Conservation (phyloP, 2,797 vertebrate species). For the Distichodus sexfasciatus region DNA sequence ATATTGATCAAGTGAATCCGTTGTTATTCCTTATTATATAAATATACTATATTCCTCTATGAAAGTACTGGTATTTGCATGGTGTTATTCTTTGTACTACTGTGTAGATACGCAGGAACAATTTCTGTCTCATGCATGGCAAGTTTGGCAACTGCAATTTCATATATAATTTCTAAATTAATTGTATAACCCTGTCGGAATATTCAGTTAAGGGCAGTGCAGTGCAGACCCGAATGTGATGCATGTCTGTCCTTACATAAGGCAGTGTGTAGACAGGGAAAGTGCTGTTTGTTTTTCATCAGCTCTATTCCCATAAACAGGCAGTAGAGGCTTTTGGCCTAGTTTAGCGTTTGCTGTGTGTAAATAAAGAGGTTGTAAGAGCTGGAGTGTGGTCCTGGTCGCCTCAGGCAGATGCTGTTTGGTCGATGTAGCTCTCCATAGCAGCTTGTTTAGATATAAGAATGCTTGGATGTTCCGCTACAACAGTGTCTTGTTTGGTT, state of each 20-base stretch:
- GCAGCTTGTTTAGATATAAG: slow-evolving; percentile 6
- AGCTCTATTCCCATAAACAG: slow-evolving; percentile 40
- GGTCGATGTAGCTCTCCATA: slow-evolving; percentile 6
- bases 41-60: too few species aligned
- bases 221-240: neutral
- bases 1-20: too few species aligned
- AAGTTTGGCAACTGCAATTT: too few species aligned
- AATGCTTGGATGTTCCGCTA: neutral
- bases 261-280: slow-evolving; percentile 12
- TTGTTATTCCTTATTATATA: too few species aligned
- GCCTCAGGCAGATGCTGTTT: slow-evolving; percentile 28
- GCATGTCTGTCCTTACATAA: neutral
- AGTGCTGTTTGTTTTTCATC: slow-evolving; percentile 35
- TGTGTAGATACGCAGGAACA: too few species aligned
- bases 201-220: neutral
- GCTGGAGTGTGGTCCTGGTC: slow-evolving; percentile 31
- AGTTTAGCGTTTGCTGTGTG: slow-evolving; percentile 12
- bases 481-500: neutral
- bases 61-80: too few species aligned
- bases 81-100: too few species aligned
- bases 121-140: too few species aligned
- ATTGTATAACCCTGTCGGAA: neutral
- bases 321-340: slow-evolving; percentile 3
- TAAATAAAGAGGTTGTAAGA: slow-evolving; percentile 43
- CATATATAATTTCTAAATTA: neutral